These are phyloP conservation scores for Notolabrus celidotus DNA, from an alignment of 2,797 vertebrate species.

Conservation along the genomic window DNA sequence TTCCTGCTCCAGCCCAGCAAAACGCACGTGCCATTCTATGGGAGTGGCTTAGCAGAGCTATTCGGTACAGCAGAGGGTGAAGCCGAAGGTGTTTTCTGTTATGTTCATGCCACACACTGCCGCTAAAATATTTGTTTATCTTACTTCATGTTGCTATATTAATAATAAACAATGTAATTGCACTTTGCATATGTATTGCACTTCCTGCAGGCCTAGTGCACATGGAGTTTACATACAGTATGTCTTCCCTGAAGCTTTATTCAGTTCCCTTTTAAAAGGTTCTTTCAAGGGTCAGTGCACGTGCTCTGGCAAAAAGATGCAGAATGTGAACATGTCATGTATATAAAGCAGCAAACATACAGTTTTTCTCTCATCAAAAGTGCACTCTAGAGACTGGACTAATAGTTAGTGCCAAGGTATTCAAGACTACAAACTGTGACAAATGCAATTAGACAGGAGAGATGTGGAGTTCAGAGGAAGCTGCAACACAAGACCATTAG, in stretches of 20 bases:
- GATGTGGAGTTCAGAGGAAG: constrained; percentile 52
- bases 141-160: too few relatives aligned
- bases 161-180: too few relatives aligned
- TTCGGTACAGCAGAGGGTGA: too few relatives aligned
- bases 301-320: neutral
- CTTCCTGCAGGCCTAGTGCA: too few relatives aligned
- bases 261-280: constrained; percentile 1
- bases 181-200: too few relatives aligned
- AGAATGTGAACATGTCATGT: constrained; percentile 30
- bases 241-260: neutral
- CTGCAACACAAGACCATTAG: constrained; percentile 53
- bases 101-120: neutral
- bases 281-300: constrained; percentile 20
- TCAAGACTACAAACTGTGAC: constrained; percentile 64
- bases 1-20: neutral
- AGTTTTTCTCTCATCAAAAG: constrained; percentile 42
- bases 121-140: too few relatives aligned
- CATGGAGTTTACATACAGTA: neutral
- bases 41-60: neutral
- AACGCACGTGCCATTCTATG: neutral
- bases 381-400: constrained; percentile 25
- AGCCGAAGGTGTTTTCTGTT: too few relatives aligned
- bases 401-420: constrained; percentile 46
- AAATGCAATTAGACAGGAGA: constrained; percentile 69
- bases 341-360: constrained; percentile 18